phyloP scores from a whole-genome alignment of 2,113 vertebrate species.

The Oreochromis niloticus region DNA sequence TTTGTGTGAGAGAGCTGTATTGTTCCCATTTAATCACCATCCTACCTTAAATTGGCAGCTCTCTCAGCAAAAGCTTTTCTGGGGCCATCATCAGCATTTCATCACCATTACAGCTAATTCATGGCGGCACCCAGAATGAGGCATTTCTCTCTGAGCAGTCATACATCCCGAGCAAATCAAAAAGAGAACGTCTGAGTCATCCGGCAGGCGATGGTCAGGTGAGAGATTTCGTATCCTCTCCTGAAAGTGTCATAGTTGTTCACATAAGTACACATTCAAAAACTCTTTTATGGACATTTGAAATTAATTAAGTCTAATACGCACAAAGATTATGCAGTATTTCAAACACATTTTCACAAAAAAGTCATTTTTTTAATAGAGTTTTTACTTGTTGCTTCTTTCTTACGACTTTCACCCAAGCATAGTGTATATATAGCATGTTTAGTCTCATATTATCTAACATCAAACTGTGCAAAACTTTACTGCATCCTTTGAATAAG shows the following conservation, averaged over 20 bases:
- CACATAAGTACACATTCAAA: not conserved
- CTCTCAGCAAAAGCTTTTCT: conserved; percentile 4
- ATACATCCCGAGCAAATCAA: not conserved
- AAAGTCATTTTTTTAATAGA: not conserved
- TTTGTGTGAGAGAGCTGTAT: not conserved
- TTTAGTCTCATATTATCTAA: not conserved
- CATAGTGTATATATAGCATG: not conserved
- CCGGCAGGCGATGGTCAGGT: not conserved
- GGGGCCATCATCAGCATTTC: conserved; percentile 18
- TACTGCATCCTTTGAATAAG: not conserved
- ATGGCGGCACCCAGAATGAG: not conserved
- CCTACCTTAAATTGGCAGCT: conserved; percentile 18
- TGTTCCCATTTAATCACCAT: conserved; percentile 6
- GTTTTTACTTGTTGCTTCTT: not conserved
- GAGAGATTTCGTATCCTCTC: not conserved
- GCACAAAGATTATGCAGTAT: not conserved
- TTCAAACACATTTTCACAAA: not conserved
- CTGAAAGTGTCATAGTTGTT: not conserved
- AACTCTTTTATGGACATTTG: not conserved
- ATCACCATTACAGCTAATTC: not conserved
- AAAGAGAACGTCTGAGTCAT: not conserved
- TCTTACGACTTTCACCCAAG: not conserved
- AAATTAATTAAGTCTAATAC: rapidly evolving
- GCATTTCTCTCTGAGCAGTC: not conserved
- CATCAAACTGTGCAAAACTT: not conserved